phyloP scores from a whole-genome alignment of 2,113 vertebrate species.

The Leucoraja erinaceus region DNA sequence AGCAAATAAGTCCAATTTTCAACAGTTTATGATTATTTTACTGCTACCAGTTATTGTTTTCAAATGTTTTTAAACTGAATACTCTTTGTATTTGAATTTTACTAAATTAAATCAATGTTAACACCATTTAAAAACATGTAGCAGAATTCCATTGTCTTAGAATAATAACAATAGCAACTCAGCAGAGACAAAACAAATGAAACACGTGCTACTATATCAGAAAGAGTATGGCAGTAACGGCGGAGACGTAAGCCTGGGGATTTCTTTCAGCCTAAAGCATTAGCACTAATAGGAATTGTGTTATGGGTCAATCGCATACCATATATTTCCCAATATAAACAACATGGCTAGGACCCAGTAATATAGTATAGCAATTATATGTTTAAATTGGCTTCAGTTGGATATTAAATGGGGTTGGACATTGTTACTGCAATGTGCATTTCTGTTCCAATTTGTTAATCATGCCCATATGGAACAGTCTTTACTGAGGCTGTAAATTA shows the following conservation, averaged over 20 bases:
- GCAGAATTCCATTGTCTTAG: background rate
- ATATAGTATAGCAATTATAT: background rate
- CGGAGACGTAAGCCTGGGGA: background rate
- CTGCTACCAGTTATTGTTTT: too few relatives aligned
- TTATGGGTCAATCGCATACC: background rate
- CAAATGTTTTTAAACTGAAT: too few relatives aligned
- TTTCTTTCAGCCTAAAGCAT: background rate
- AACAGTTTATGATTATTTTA: too few relatives aligned
- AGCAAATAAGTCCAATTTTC: too few relatives aligned
- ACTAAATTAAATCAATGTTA: background rate
- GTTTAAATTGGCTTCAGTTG: background rate
- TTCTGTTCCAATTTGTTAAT: background rate
- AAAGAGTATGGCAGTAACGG: background rate
- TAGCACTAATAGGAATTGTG: background rate
- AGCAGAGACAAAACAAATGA: background rate
- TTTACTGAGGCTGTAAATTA: background rate
- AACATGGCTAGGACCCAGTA: background rate
- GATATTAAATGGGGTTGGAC: background rate
- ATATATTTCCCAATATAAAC: slow-evolving; percentile 1
- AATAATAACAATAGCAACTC: background rate
- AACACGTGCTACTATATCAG: background rate
- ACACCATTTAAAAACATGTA: background rate
- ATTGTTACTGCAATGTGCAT: background rate
- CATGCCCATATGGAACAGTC: background rate
- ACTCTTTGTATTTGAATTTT: too few relatives aligned